Percentiles rank a stretch among this genome's conserved stretches.
These are phyloP conservation scores for Probosciger aterrimus DNA, from an alignment of 2,113 vertebrate species.

Conservation along the genomic window DNA sequence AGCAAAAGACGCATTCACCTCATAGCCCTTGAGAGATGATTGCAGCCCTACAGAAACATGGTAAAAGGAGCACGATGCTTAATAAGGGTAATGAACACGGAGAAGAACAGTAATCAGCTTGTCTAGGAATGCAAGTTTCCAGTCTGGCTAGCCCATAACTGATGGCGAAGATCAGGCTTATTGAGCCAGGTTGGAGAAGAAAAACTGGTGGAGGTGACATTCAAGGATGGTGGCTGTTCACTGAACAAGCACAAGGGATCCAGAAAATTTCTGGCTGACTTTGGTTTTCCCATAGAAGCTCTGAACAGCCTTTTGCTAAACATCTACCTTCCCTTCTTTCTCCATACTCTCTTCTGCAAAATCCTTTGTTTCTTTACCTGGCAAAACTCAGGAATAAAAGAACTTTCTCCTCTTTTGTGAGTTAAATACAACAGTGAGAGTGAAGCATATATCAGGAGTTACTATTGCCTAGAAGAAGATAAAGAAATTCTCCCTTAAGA, in stretches of 20 bases:
- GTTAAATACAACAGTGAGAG: not conserved
- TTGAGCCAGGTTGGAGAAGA: not conserved
- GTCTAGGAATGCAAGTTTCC: not conserved
- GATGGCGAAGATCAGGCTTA: not conserved
- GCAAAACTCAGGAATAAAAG: not conserved
- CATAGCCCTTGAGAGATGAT: fast-evolving
- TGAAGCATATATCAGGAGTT: not conserved
- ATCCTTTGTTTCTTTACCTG: not conserved
- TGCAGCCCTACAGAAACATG: not conserved
- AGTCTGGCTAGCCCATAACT: not conserved
- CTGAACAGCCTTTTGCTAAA: not conserved
- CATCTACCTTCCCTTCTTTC: not conserved
- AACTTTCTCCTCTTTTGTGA: not conserved
- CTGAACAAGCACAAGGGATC: not conserved
- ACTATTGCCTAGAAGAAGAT: not conserved
- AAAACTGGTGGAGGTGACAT: not conserved
- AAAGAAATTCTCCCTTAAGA: not conserved
- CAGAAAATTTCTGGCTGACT: not conserved
- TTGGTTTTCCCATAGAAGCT: not conserved
- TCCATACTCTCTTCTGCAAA: not conserved
- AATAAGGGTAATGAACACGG: not conserved
- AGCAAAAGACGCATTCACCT: not conserved
- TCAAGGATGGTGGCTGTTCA: not conserved
- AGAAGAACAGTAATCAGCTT: not conserved
- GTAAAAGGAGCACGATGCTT: not conserved